Conservation (phyloP, 2,888 invertebrate species). For the Cactoblastis cactorum region DNA sequence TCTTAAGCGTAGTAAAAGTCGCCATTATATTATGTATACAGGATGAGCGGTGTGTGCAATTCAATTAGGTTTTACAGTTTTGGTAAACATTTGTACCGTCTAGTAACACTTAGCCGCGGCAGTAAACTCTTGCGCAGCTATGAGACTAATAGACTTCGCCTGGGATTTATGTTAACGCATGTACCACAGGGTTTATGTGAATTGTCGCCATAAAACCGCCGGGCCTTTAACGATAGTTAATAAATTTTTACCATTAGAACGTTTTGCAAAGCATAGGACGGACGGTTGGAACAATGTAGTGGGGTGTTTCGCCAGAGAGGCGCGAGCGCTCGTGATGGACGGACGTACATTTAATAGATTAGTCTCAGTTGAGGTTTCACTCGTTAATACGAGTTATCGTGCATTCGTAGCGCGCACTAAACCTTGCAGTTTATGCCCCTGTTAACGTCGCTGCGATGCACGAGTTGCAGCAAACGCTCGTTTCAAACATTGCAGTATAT, state of each 20-base stretch:
- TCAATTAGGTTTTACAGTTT: constrained; percentile 49
- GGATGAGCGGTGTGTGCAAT: constrained; percentile 36
- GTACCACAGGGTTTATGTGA: constrained; percentile 57
- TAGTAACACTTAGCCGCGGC: constrained; percentile 41
- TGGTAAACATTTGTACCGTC: constrained; percentile 41
- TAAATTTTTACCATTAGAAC: constrained; percentile 70
- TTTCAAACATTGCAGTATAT: background rate
- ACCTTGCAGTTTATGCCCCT: constrained; percentile 46
- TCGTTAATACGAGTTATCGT: constrained; percentile 56
- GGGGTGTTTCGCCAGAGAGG: constrained; percentile 25
- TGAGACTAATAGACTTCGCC: constrained; percentile 77
- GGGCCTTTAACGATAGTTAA: constrained; percentile 66
- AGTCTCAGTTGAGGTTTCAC: constrained; percentile 43
- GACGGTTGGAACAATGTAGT: constrained; percentile 32
- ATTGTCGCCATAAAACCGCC: constrained; percentile 59
- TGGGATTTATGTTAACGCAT: constrained; percentile 62
- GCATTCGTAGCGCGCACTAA: constrained; percentile 36
- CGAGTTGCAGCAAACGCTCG: background rate
- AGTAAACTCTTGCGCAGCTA: constrained; percentile 39
- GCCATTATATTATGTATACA: constrained; percentile 34
- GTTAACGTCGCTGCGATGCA: constrained; percentile 29
- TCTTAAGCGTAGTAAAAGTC: constrained; percentile 29
- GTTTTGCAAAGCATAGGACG: constrained; percentile 37
- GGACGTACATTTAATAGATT: constrained; percentile 25
- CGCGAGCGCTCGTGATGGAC: constrained; percentile 29